Evolutionary conservation across 1,140 invertebrate species (phyloP), one percentile per base, ranked within the genome.

Genomic region (Mactra quadrangularis): DNA sequence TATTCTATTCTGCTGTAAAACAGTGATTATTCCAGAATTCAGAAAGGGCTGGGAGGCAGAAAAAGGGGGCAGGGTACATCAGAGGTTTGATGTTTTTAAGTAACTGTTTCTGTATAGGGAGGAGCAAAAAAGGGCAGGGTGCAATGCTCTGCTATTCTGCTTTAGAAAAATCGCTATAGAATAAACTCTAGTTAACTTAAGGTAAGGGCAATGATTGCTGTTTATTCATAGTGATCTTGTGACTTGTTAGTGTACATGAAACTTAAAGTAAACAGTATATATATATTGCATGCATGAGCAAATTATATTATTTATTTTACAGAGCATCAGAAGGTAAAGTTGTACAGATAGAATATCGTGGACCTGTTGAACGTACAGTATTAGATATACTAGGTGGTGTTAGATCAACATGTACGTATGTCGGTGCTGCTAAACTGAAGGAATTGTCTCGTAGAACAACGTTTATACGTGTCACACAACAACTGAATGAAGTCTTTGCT

Each of bases 301-400:
- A 45, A 19, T 70, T 70, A 25, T 11, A 17, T 3, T 19, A 25
- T 13, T 72, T 19, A 52, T 76, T 71, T 86, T 93, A 81, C 83
- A 96, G 96, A 88, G 97, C 97, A 47, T 97, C 97, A 17, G 98
- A 99, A 94, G 98, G 98, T 76, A 98, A 98, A 94, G 98, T 97
- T 9, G 97, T 99, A 1, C 95, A 98, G 93, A 96, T 99, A 29
- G 95, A 96, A 78, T 99, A 98, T 91, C 94, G 92, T 83, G 98
- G 98, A 17, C 95, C 96, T 87, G 97, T 98, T 0, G 96, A 96
- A 52, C 93, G 89, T 0, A 99, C 97, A 6, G 95, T 98, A 19
- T 94, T 96, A 57, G 97, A 99, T 91, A 95, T 98, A 70, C 94
- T 99, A 0, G 97, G 97, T 19, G 98, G 98, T 3, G 91, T 99